Base-by-base conservation (phyloP, 2,113 vertebrate species). In the Colinus virginianus region DNA sequence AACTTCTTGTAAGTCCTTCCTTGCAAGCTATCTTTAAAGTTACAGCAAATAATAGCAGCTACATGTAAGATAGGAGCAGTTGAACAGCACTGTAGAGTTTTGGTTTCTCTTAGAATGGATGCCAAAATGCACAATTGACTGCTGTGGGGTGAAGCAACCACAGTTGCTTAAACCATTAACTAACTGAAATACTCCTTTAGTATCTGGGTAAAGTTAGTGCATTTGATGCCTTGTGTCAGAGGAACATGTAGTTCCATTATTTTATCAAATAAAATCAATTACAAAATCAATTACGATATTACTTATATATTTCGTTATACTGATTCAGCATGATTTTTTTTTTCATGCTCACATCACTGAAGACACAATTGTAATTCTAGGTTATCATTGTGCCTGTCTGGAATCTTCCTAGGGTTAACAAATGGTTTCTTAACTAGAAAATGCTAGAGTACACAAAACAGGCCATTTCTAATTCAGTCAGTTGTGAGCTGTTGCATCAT, bases 1-100 rank as follows among this genome's bases (percentile, higher is more conserved):
- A 80, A 85, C 94, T 93, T 96, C 90, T 76, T 88, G 59, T 58
- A 85, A 79, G 88, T 67, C 46, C 72, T 90, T 85, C 61, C 46
- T 83, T 85, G 49, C 32, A 32, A 0, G 76, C 56, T 56, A 20
- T 67, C 38, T 88, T 80, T 80, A 63, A 80, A 88, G 63, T 91
- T 72, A 46, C 51, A 43, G 28, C 75, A 56, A 86, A 69, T 80
- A 88, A 75, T 78, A 78, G 61, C 32, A 46, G 45, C 77, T 55
- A 4, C 7, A 21, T 2, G 45, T 62, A 53, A 28, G 59, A 53
- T n/a, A 34, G 48, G 32, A 64, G 66, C n/a, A 20, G 56, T 18
- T 81, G 74, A 86, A 61, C 28, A 67, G 42, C 34, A 46, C 28
- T 77, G 34, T 61, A 43, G 23, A 59, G 79, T 93, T 94, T 85